phyloP scores from a whole-genome alignment of 2,888 invertebrate genomes.

The Ichneumoninae sp. region DNA sequence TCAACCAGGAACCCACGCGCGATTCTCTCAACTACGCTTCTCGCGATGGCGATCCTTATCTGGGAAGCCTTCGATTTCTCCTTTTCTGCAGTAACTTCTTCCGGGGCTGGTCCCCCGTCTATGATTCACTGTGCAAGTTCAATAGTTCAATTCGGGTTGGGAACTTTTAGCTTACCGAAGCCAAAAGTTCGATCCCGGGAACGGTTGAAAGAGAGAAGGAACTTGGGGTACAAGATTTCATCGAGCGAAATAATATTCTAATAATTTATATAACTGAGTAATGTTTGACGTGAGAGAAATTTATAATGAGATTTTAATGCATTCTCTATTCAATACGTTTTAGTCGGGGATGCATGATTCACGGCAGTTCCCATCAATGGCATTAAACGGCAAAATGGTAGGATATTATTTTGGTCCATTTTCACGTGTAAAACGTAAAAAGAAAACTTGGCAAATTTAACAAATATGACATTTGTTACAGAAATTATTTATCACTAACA shows the following conservation, averaged over 20 bases:
- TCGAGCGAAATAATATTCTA: conserved; percentile 11
- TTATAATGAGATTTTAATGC: conserved; percentile 12
- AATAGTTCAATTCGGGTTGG: conserved; percentile 30
- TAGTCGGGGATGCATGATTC: not conserved
- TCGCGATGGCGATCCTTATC: not conserved
- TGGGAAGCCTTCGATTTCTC: conserved; percentile 28
- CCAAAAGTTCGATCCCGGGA: conserved; percentile 3
- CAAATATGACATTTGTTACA: not conserved
- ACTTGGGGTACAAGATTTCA: not conserved
- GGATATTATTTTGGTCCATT: not conserved
- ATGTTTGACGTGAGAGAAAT: not conserved
- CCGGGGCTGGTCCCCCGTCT: not conserved
- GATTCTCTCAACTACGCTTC: conserved; percentile 32
- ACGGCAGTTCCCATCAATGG: not conserved
- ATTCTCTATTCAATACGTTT: not conserved
- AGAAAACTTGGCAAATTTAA: not conserved
- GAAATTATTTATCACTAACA: not conserved
- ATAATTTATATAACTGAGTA: conserved; percentile 4
- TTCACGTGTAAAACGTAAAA: not conserved
- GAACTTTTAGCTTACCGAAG: conserved; percentile 17
- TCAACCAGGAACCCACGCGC: conserved; percentile 42
- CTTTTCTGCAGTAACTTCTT: conserved; percentile 16
- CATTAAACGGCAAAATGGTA: not conserved
- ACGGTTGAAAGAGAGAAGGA: not conserved
- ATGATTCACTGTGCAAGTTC: conserved; percentile 29